Evolutionary conservation across 2,797 vertebrate genomes (phyloP).

Genomic region (Falco columbarius): DNA sequence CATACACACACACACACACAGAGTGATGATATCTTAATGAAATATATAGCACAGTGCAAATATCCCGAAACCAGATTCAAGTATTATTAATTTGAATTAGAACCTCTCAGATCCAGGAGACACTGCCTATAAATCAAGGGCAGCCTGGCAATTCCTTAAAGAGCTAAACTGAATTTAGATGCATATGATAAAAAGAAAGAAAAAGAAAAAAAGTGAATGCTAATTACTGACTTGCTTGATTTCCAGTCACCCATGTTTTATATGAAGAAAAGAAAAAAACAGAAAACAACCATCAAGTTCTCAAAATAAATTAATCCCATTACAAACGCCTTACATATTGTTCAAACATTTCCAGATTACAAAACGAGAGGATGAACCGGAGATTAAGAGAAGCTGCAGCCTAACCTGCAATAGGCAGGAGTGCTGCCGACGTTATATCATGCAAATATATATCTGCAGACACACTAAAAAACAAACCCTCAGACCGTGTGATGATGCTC

Average conservation of each 20-base stretch:
- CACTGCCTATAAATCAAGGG: constrained; percentile 71
- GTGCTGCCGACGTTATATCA: neutral
- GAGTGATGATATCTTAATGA: constrained; percentile 47
- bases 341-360: constrained; percentile 69
- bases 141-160: constrained; percentile 67
- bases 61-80: constrained; percentile 51
- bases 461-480: constrained; percentile 5
- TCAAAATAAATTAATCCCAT: constrained; percentile 56
- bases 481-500: constrained; percentile 47
- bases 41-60: constrained; percentile 28
- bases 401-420: constrained; percentile 51
- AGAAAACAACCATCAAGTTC: constrained; percentile 26
- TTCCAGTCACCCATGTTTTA: constrained; percentile 5
- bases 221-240: constrained; percentile 38
- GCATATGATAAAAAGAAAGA: constrained; percentile 51
- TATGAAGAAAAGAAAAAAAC: neutral
- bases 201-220: constrained; percentile 49
- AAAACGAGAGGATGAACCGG: neutral
- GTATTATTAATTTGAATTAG: constrained; percentile 71
- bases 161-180: constrained; percentile 64
- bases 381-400: constrained; percentile 65
- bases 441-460: neutral
- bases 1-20: neutral
- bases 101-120: constrained; percentile 60
- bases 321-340: constrained; percentile 34